Evolutionary conservation across 2,113 vertebrate genomes (phyloP).

Genomic region (Aptenodytes patagonicus): DNA sequence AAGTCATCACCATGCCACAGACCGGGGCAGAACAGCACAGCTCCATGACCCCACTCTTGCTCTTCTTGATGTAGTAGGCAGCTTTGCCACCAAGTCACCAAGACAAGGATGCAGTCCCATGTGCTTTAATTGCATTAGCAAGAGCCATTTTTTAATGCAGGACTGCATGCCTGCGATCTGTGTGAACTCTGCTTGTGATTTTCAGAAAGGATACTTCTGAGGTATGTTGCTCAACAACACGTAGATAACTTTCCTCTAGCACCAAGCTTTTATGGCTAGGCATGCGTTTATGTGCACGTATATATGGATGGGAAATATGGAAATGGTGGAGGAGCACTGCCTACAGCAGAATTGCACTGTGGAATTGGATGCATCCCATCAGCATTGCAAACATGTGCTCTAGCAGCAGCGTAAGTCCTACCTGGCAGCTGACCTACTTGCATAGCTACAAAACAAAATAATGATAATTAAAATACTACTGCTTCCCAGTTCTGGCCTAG

Average conservation of each 20-base stretch:
- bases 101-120: accelerated
- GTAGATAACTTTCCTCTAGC: slow-evolving; percentile 9
- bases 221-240: neutral
- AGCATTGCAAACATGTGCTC: neutral
- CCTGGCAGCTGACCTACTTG: slow-evolving; percentile 21
- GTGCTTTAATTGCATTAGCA: neutral
- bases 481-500: neutral
- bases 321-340: neutral
- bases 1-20: neutral
- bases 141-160: neutral
- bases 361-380: neutral
- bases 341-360: neutral
- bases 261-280: neutral
- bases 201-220: neutral
- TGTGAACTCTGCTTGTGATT: neutral
- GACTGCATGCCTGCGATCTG: neutral
- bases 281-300: neutral
- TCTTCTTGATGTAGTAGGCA: neutral
- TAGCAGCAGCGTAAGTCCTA: neutral
- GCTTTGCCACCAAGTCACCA: neutral
- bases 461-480: neutral
- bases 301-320: neutral
- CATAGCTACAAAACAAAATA: neutral
- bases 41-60: neutral
- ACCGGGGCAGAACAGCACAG: neutral